Conservation (phyloP, 2,888 invertebrate genomes). For the Coremacera marginata region DNA sequence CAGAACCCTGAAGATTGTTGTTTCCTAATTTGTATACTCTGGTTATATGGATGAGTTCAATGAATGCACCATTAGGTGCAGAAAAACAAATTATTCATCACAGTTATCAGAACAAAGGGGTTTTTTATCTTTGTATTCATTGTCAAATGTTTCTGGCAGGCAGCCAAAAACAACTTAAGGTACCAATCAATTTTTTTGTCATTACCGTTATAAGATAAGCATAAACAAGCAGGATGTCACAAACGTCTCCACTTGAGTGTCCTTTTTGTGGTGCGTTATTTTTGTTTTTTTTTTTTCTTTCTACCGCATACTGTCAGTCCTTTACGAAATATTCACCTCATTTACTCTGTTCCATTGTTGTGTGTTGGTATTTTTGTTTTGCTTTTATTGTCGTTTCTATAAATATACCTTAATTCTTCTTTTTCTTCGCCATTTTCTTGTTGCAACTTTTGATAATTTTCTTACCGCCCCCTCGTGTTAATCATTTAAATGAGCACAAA, state of each 20-base stretch:
- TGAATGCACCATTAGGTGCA: too few relatives aligned
- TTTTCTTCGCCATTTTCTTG: not conserved
- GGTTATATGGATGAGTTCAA: too few relatives aligned
- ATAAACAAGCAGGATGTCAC: too few relatives aligned
- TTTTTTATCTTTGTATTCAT: too few relatives aligned
- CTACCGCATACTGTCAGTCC: not conserved
- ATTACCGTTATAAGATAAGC: too few relatives aligned
- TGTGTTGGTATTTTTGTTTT: not conserved
- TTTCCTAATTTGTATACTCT: too few relatives aligned
- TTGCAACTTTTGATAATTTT: constrained; percentile 34
- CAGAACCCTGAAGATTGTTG: too few relatives aligned
- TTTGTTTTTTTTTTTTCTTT: not conserved
- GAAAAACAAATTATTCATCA: too few relatives aligned
- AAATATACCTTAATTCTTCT: not conserved
- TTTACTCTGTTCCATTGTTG: not conserved
- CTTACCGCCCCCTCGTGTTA: constrained; percentile 48
- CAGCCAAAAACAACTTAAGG: too few relatives aligned
- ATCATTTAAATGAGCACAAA: constrained; percentile 53
- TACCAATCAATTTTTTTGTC: too few relatives aligned
- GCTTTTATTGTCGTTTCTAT: not conserved
- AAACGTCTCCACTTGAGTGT: not conserved
- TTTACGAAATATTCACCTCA: not conserved
- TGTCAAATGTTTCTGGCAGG: too few relatives aligned
- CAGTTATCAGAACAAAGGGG: too few relatives aligned
- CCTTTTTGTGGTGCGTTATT: not conserved